Percentiles rank a stretch among this genome's conserved stretches.
These are phyloP conservation scores for Madoqua kirkii DNA, from an alignment of 2,113 vertebrate genomes.

Conservation along the genomic window DNA sequence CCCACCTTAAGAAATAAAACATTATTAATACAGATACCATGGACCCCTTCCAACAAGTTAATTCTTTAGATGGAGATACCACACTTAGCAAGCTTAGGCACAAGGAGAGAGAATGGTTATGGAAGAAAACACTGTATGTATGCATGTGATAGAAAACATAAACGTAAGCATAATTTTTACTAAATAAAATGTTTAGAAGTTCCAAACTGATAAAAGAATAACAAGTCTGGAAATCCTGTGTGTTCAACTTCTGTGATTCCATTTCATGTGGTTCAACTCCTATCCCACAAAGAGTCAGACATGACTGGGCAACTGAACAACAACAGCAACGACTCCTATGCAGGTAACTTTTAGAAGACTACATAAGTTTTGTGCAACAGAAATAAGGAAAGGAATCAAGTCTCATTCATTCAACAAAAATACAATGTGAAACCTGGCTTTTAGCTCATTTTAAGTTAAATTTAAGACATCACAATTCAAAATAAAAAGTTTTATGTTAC, in stretches of 20 bases:
- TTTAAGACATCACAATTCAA: not conserved
- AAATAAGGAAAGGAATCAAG: not conserved
- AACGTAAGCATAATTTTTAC: not conserved
- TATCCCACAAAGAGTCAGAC: not conserved
- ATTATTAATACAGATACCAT: not conserved
- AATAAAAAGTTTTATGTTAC: not conserved
- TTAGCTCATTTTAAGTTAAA: not conserved
- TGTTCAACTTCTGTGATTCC: not conserved
- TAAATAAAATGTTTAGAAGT: not conserved
- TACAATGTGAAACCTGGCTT: not conserved
- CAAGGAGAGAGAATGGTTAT: not conserved
- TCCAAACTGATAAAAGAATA: not conserved
- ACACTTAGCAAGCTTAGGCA: constrained; percentile 26
- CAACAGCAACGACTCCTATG: not conserved
- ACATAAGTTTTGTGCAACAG: not conserved
- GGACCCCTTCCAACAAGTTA: not conserved
- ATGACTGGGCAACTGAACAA: not conserved
- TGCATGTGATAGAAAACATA: not conserved
- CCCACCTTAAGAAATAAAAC: not conserved
- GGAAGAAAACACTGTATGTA: not conserved
- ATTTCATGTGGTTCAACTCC: not conserved
- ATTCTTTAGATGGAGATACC: not conserved
- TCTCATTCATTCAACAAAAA: not conserved
- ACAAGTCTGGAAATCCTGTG: not conserved
- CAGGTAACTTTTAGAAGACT: not conserved